Evolutionary conservation across 2,888 invertebrate genomes (phyloP), one percentile per base, ranked within the genome.

Genomic region (Lithophane socia): DNA sequence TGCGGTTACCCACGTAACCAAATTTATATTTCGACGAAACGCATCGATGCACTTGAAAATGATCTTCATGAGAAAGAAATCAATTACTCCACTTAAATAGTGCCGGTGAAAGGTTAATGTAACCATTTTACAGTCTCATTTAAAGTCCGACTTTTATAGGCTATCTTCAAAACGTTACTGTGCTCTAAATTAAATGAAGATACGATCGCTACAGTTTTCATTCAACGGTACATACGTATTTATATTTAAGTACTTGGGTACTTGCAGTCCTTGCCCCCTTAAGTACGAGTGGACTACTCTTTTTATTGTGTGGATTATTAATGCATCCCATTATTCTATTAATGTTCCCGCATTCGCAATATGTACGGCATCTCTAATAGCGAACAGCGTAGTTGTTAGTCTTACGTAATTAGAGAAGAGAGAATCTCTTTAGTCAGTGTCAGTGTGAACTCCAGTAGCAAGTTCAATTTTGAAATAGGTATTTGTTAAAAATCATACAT

Each of bases 41-140:
- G 56, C 70, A 70, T 77, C 73, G 71, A 75, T 72, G 73, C 73
- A 73, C 78, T 85, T 87, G 82, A 88, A 90, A 91, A 90, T 89
- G 88, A 90, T 89, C 87, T 88, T 89, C 86, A 89, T 83, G 87
- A 87, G 90, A 90, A 89, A 90, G 87, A 90, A 94, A 94, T 94
- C 94, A 94, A 94, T 94, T 94, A 94, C 92, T 83, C 84, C 90
- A 87, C 85, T 91, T 90, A 92, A 93, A 93, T 92, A 94, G 92
- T 91, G 85, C 80, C 90, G 91, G 93, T 92, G 92, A 93, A 94
- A 94, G 95, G 94, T 94, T 95, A 95, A 95, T 95, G 93, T 92
- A 89, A 91, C 91, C 87, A 91, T 90, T 96, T 95, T 94, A 95
- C 91, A 91, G 90, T 91, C 92, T 89, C 90, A 88, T 91, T 95